Evolutionary conservation across 2,113 vertebrate species (phyloP), one percentile per base, ranked within the genome.

Genomic region (Proteles cristata): DNA sequence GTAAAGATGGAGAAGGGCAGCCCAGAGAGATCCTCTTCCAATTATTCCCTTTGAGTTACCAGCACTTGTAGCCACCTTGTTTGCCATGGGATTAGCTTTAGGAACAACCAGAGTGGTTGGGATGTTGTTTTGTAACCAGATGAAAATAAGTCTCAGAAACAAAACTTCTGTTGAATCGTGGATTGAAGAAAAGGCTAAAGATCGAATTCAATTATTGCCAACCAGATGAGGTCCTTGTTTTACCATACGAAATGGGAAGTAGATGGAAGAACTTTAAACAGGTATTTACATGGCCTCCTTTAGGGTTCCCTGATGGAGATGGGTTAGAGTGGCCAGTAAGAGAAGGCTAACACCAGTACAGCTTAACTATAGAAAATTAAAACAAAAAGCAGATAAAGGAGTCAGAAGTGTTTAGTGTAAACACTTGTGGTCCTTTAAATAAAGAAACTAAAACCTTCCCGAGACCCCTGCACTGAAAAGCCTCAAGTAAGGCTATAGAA

Each of bases 151-250:
- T 97, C 96, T 99, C 97, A 99, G 99, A 98, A 99, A 99, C 98
- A 99, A 99, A 99, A 99, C 99, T 98, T 99, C 99, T 95, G 99
- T 99, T 94, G 99, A 99, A 98, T 99, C 99, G 50, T 99, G 99
- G 99, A 99, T 99, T 96, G 99, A 99, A 99, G 99, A 99, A 77
- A 77, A 99, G 99, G 99, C 99, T 98, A 99, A 99, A 99, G 99
- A 99, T 98, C 99, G 99, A 98, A 99, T 99, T 98, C 99, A 99
- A 39, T 99, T 99, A 99, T 99, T 99, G 99, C 98, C 99, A 99
- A 99, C 99, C 99, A 6, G 99, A 99, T 96, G 99, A 99, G 98
- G 99, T 99, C 74, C 99, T 99, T 97, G 98, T 99, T 98, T 99
- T 99, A 96, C 99, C 99, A 0, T 99, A 99, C 74, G 99, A 99